These are phyloP conservation scores for Phalacrocorax aristotelis DNA, from an alignment of 2,113 vertebrate genomes.

Conservation along the genomic window DNA sequence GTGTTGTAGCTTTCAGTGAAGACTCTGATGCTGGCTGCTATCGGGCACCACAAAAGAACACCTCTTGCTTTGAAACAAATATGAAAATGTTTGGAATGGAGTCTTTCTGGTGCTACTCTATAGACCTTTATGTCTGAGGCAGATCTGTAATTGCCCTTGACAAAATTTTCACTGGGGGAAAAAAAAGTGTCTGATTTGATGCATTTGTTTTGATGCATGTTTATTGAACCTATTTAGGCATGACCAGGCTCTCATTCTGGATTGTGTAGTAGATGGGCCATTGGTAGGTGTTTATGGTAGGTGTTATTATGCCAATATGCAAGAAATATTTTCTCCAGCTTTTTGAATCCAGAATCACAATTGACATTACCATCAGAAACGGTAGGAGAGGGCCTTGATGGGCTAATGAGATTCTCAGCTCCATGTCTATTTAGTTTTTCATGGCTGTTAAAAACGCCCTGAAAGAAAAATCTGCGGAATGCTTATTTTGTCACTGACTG, in stretches of 20 bases:
- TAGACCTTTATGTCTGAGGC: background rate
- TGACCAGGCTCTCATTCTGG: background rate
- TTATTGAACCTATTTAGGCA: background rate
- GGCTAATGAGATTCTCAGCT: background rate
- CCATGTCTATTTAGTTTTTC: background rate
- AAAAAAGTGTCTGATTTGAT: background rate
- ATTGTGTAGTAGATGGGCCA: background rate
- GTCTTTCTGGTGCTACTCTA: background rate
- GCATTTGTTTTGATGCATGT: background rate
- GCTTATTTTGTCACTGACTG: background rate
- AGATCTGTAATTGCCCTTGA: background rate
- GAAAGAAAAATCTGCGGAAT: conserved; percentile 7
- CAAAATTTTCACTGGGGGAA: background rate
- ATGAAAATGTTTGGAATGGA: background rate
- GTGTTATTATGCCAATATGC: background rate
- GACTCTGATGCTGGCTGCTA: background rate
- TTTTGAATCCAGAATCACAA: background rate
- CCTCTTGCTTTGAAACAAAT: background rate
- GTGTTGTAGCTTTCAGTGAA: background rate
- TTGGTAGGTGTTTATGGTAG: background rate
- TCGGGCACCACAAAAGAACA: background rate
- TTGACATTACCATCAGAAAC: background rate
- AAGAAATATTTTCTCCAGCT: background rate
- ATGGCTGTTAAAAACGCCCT: background rate
- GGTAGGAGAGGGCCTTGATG: background rate